Evolutionary conservation across 2,888 invertebrate species (phyloP), one percentile per base, ranked within the genome.

Genomic region (Latrodectus hesperus): DNA sequence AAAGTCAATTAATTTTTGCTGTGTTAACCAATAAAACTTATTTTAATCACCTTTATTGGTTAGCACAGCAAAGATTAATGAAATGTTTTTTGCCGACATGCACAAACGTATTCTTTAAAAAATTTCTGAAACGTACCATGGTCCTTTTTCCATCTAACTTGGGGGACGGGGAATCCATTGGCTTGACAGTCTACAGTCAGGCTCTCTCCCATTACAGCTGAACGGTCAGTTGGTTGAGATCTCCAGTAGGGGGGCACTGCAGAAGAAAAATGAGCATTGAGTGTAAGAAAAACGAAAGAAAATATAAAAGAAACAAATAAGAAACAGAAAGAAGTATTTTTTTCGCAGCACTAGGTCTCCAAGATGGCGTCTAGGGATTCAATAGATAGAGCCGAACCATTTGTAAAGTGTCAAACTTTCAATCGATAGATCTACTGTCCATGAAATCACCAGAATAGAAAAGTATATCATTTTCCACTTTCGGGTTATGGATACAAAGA

Each of bases 201-300:
- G 8, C 90, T 90, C 71, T 91, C 90, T 49, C 91, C 91, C n/a
- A 92, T 90, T 17, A 92, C 91, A 6, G 92, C 92, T 75, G 90
- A 91, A 5, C 91, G 90, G 88, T 92, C 92, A 53, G 90, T 90
- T 0, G 92, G 92, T 77, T 92, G 92, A n/a, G 90, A 90, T 1
- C 91, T 90, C 93, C 93, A 93, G 22, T 91, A 90, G 14, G 92
- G 92, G 0, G 92, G 92, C 17, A 92, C 93, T 92, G 76, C 53
- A 79, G 68, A 71, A 85, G 70, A 80, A 75, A 81, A 71, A 75
- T 76, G 86, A 81, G 65, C 72, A 79, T 72, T 17, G 51, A 60
- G 65, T 68, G 85, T 74, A 80, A 80, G 75, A 71, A 86, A 80
- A 79, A 51, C 74, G 71, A 60, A 52, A 68, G 38, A 51, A 71